Base-by-base conservation (phyloP, 2,888 invertebrate species). In the Coelogynopora nodosa region DNA sequence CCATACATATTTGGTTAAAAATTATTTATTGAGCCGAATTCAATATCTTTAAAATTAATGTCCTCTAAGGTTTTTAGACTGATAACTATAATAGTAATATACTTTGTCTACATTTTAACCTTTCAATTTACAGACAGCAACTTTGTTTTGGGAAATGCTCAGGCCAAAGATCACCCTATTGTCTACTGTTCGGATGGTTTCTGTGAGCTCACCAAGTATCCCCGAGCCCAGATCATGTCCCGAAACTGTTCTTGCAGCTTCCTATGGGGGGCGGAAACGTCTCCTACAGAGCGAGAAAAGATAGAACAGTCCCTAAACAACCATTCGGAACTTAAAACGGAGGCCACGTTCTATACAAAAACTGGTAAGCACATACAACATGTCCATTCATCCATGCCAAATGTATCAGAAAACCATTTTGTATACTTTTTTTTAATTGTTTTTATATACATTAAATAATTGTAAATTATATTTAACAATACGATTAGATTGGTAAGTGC, bases 71-170 rank as follows among this genome's bases (percentile, higher is more conserved):
- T n/a, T n/a, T n/a, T n/a, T n/a, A n/a, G n/a, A n/a, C n/a, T n/a
- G n/a, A n/a, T n/a, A n/a, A n/a, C n/a, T n/a, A n/a, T n/a, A n/a
- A n/a, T n/a, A n/a, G n/a, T n/a, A n/a, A n/a, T n/a, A n/a, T n/a
- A n/a, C n/a, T n/a, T n/a, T n/a, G n/a, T n/a, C n/a, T n/a, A n/a
- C n/a, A n/a, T n/a, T n/a, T n/a, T n/a, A n/a, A n/a, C n/a, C n/a
- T n/a, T n/a, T n/a, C n/a, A n/a, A n/a, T n/a, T n/a, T n/a, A n/a
- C 95, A 97, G 97, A 97, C 93, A 97, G 96, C 94, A 97, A 97
- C 94, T 97, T 97, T 93, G 97, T 97, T 91, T 93, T 97, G 93
- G 97, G 97, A 91, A 97, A 97, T 93, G 97, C 97, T 89, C 97
- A 97, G 93, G 97, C 96, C 90, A 94, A 90, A 87, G 92, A 94